Base-by-base conservation (phyloP, 53 echinoderm and acorn worm genomes). In the Apostichopus leukothele region DNA sequence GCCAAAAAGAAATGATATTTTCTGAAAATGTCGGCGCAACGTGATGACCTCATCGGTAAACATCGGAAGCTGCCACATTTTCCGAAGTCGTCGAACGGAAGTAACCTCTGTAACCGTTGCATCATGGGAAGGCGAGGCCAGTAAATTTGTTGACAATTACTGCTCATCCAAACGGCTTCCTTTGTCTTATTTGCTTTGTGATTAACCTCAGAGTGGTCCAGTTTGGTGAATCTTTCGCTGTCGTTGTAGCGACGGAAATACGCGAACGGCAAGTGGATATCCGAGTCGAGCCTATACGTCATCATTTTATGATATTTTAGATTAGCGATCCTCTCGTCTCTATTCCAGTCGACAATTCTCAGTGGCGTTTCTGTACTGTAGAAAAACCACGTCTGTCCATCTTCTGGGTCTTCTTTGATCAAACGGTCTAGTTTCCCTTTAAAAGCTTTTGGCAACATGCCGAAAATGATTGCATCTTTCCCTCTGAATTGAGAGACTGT, bases 241-340 rank as follows among this genome's bases (percentile, higher is more conserved):
- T 25, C 9, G 77, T 76, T 53, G 63, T 53, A 87, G n/a, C 60
- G 67, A 63, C 79, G 83, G 21, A 89, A 90, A 39, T 88, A 80
- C 5, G 91, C 95, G 76, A 91, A 97, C 5, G 95, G 92, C 0
- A 90, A 16, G 50, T 90, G 76, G 3, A 97, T 92, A 67, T 97
- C 92, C 7, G 97, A 90, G 52, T 95, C 83, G 66, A 87, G 78
- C 53, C 92, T 78, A 74, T 97, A 97, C 13, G 97, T 91, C 93
- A 95, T 95, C 61, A 95, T 80, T 88, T 96, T 94, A 90, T 96
- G 96, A 88, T 94, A 96, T 75, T 86, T 92, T 51, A 96, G 76
- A n/a, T 76, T 51, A 9, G 89, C 50, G 9, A 96, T 74, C 39
- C 88, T 71, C 55, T 76, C 52, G 71, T 94, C 91, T 53, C 93